phyloP scores from a whole-genome alignment of 1,140 invertebrate genomes.

The Aradophagus sp. region DNA sequence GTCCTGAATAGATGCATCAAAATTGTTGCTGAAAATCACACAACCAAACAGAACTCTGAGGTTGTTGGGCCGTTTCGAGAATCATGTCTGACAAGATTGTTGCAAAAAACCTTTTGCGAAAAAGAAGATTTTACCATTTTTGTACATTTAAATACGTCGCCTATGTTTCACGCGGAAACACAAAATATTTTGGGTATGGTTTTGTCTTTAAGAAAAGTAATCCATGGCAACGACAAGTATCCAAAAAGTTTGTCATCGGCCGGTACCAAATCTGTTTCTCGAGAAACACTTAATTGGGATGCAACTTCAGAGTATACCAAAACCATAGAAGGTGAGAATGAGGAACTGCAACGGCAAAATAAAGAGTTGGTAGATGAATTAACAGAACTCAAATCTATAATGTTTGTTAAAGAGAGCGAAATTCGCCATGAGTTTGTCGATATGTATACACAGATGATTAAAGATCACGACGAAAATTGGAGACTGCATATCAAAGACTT shows the following conservation, averaged over 20 bases:
- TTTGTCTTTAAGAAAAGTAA: constrained; percentile 79
- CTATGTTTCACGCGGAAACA: constrained; percentile 83
- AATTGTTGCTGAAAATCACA: constrained; percentile 70
- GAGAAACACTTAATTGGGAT: constrained; percentile 34
- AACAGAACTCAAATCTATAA: constrained; percentile 18
- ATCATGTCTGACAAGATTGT: constrained; percentile 83
- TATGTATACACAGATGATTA: constrained; percentile 53
- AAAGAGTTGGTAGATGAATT: constrained; percentile 47
- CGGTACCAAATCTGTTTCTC: constrained; percentile 21
- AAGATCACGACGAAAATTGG: constrained; percentile 62
- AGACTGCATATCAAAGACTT: constrained; percentile 51
- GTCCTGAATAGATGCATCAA: constrained; percentile 89
- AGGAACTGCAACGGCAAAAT: constrained; percentile 46
- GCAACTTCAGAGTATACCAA: constrained; percentile 4
- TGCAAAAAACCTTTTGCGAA: constrained; percentile 75
- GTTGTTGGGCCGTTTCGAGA: constrained; percentile 77
- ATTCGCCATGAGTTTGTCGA: constrained; percentile 62
- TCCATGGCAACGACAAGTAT: too few relatives aligned
- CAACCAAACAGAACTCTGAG: constrained; percentile 59
- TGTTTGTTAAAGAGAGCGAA: constrained; percentile 55
- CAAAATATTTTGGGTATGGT: constrained; percentile 82
- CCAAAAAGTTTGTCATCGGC: too few relatives aligned
- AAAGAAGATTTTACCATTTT: constrained; percentile 84
- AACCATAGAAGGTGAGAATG: constrained; percentile 2
- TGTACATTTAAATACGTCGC: constrained; percentile 82